Percentiles rank a stretch among this genome's conserved stretches.
phyloP scores from a whole-genome alignment of 2,888 invertebrate species.

The Orthosia gothica region DNA sequence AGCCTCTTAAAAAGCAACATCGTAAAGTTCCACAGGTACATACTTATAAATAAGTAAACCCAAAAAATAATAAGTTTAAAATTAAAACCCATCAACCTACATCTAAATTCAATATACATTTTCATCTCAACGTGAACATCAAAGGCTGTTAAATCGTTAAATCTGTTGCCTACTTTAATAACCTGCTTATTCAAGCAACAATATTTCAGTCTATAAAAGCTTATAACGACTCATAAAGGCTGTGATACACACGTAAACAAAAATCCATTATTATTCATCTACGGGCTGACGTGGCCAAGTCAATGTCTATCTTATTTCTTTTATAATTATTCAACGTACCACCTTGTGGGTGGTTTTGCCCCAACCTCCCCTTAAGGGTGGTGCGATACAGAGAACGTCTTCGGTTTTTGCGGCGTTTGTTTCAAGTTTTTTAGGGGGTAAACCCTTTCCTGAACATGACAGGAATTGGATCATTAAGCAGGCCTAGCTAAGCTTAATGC shows the following conservation, averaged over 20 bases:
- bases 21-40: not conserved
- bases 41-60: conserved; percentile 10
- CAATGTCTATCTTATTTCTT: conserved; percentile 92
- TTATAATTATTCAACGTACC: conserved; percentile 90
- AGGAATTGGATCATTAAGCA: conserved; percentile 92
- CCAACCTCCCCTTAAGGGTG: conserved; percentile 72
- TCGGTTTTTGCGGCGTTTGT: conserved; percentile 92
- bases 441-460: conserved; percentile 92
- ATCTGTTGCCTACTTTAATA: conserved; percentile 75
- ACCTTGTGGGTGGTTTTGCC: conserved; percentile 78
- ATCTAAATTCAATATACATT: conserved; percentile 59
- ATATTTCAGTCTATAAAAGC: conserved; percentile 81
- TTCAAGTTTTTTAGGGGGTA: conserved; percentile 91
- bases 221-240: conserved; percentile 81
- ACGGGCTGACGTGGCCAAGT: conserved; percentile 88
- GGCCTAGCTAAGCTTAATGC: conserved; percentile 89
- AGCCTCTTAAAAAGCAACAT: not conserved
- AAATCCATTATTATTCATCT: conserved; percentile 91
- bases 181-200: conserved; percentile 79
- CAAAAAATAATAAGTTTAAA: conserved; percentile 26
- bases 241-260: conserved; percentile 87
- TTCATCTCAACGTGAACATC: conserved; percentile 57
- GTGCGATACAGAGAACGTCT: conserved; percentile 88
- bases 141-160: conserved; percentile 67
- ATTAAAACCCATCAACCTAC: conserved; percentile 50